phyloP scores from a whole-genome alignment of 2,888 invertebrate genomes.

The Heliconius hortense region DNA sequence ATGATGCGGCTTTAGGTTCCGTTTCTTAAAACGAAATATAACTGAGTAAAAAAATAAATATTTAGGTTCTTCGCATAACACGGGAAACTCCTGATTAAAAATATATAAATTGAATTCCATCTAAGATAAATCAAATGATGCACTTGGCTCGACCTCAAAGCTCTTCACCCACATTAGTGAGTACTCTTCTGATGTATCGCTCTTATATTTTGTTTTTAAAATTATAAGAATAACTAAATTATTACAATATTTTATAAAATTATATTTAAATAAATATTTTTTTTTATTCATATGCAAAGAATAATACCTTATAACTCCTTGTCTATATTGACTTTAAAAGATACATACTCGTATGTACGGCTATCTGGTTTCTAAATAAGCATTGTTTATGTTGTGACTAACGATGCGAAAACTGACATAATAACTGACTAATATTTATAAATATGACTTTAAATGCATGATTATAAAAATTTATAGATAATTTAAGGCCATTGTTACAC shows the following conservation, averaged over 20 bases:
- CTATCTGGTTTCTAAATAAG: no score
- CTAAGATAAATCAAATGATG: conserved; percentile 33
- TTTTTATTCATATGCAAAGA: no score
- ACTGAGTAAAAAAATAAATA: not conserved
- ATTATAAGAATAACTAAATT: not conserved
- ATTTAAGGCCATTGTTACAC: no score
- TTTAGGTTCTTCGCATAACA: not conserved
- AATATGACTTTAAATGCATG: no score
- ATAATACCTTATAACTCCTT: no score
- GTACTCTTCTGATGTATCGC: conserved; percentile 21
- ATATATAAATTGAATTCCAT: conserved; percentile 6
- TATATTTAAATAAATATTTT: not conserved
- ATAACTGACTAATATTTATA: no score
- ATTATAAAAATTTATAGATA: no score
- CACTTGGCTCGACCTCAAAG: conserved; percentile 33
- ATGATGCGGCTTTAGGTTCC: not conserved
- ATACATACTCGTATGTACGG: no score
- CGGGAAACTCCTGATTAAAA: not conserved
- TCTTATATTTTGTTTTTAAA: conserved; percentile 14
- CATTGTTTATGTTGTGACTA: no score
- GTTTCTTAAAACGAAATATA: not conserved
- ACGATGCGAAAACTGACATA: no score
- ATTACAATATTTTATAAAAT: not conserved
- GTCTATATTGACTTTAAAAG: no score
- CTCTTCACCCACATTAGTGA: conserved; percentile 37